A percentile compares a stretch with the other conserved stretches of the same genome.
These are phyloP conservation scores for Meloidogyne hapla DNA, from an alignment of 1,140 invertebrate species.

Conservation along the genomic window DNA sequence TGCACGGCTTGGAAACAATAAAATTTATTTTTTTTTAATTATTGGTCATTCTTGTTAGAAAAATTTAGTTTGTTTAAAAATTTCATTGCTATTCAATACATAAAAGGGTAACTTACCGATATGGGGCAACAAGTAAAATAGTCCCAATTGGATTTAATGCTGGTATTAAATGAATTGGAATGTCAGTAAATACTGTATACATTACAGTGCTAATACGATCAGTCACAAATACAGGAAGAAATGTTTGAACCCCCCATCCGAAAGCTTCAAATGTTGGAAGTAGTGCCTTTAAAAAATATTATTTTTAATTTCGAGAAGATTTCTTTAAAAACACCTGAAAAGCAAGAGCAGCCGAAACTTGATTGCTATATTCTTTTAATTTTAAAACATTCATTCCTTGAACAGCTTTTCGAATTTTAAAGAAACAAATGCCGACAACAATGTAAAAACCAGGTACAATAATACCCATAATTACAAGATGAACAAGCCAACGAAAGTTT, in stretches of 20 bases:
- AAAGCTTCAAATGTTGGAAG: slow-evolving; percentile 4
- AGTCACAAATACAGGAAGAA: neutral
- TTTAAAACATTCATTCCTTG: neutral
- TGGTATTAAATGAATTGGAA: neutral
- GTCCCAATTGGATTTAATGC: neutral
- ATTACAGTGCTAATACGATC: neutral
- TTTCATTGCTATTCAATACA: no score
- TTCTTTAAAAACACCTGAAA: neutral
- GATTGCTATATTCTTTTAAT: neutral
- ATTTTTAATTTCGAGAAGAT: no score
- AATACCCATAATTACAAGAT: neutral
- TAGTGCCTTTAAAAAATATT: neutral
- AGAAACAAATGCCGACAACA: neutral
- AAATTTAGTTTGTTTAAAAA: no score
- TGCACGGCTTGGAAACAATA: no score
- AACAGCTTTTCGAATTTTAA: neutral
- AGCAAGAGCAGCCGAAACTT: neutral
- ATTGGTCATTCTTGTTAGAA: no score
- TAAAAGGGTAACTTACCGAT: neutral
- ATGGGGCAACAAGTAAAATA: neutral
- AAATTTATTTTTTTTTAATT: no score
- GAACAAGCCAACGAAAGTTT: neutral
- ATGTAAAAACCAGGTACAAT: neutral
- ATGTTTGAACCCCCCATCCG: neutral
- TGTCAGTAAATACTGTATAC: neutral